Evolutionary conservation across 2,797 vertebrate genomes (phyloP), one percentile per base, ranked within the genome.

Genomic region (Stomatorhinus walkeri): DNA sequence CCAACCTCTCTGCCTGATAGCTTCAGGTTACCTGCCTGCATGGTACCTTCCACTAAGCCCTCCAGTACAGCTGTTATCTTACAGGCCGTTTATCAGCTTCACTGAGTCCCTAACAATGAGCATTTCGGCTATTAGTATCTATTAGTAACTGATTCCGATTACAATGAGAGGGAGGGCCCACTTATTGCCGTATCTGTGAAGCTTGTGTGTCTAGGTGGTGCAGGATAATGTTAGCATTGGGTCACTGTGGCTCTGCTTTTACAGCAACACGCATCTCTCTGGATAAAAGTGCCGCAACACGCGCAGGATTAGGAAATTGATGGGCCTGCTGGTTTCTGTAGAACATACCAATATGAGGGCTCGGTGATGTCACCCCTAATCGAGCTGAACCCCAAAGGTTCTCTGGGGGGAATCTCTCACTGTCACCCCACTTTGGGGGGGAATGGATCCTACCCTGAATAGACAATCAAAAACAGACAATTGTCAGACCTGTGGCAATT

Each of bases 271-370:
- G 28, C 28, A 14, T 32, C 64, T 32, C 64, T 61, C 22, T 61
- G 22, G 59, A 22, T 61, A 24, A 24, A 22, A 61, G n/a, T 10
- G 43, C n/a, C 2, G 22, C 9, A n/a, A 79, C 4, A 46, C 0
- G 43, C 5, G 68, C 88, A 81, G 85, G 88, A 81, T 59, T 79
- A 81, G 85, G 51, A 61, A 48, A 83, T 43, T 51, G 43, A 22
- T 72, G 68, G 79, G 22, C 40, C 85, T 72, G 54, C 59, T 46
- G 40, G 22, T 52, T 76, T 87, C 84, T 79, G 49, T 36, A 49
- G 49, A 87, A 84, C 22, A 6, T 24, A 16, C 24, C 8, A 43
- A 28, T 32, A 32, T 24, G 56, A 68, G 10, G 83, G 83, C 32
- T 59, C 56, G 36, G 59, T 1, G 2, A 49, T 43, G 85, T 22